phyloP scores from a whole-genome alignment of 2,888 invertebrate genomes.

The Epistrophe eligans region DNA sequence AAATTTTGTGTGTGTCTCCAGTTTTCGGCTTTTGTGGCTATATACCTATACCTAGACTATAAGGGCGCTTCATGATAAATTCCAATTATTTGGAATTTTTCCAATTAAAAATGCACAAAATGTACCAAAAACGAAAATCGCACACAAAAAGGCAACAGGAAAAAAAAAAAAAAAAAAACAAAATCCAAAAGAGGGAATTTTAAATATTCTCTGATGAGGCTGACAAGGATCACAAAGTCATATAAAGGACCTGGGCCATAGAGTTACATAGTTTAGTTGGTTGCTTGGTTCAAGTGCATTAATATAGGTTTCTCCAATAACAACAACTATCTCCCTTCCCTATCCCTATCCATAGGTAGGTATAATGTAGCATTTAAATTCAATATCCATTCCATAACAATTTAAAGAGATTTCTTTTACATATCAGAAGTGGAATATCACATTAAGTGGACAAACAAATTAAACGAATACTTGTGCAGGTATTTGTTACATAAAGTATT shows the following conservation, averaged over 20 bases:
- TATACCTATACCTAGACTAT: conserved; percentile 43
- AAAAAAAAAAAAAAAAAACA: conserved; percentile 1
- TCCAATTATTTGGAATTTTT: conserved; percentile 71
- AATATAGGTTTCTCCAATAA: background rate
- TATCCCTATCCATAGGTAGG: background rate
- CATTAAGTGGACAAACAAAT: background rate
- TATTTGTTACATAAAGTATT: background rate
- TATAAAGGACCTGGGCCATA: background rate
- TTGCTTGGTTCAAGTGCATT: conserved; percentile 8
- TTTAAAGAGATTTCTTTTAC: background rate
- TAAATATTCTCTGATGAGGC: conserved; percentile 2
- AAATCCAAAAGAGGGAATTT: conserved; percentile 14
- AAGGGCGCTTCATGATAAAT: conserved; percentile 59
- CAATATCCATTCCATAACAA: conserved; percentile 2
- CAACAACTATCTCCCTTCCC: background rate
- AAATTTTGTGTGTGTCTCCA: conserved; percentile 28
- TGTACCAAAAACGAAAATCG: conserved; percentile 35
- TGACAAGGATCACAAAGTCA: conserved; percentile 26
- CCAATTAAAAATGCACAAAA: conserved; percentile 73
- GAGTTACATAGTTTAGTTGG: background rate
- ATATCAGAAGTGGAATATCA: background rate
- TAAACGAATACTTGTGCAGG: background rate
- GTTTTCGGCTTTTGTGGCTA: conserved; percentile 46
- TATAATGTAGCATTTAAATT: background rate
- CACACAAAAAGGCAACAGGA: background rate